Conservation (phyloP, 1,140 invertebrate genomes). For the Goniozus legneri region DNA sequence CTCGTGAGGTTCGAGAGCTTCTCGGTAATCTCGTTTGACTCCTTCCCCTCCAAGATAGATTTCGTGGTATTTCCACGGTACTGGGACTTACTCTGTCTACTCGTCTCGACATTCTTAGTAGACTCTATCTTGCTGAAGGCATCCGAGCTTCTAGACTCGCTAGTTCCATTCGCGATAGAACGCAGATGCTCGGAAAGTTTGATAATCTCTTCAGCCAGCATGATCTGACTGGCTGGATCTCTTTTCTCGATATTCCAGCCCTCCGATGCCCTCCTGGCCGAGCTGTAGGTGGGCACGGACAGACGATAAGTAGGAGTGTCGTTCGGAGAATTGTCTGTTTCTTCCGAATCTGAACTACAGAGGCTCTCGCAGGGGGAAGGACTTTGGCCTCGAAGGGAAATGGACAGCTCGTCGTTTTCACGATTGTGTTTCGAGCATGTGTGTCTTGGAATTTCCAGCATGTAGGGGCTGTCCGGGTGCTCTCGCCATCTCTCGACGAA, state of each 20-base stretch:
- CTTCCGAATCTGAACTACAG: constrained; percentile 56
- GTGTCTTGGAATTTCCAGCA: constrained; percentile 60
- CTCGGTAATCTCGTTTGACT: constrained; percentile 56
- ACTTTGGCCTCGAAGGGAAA: constrained; percentile 62
- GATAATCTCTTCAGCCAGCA: constrained; percentile 71
- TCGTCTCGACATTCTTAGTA: background rate
- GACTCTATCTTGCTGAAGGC: background rate
- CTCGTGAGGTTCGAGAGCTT: constrained; percentile 68
- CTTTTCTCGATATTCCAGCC: constrained; percentile 49
- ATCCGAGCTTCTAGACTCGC: constrained; percentile 1
- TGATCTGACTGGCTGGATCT: constrained; percentile 44
- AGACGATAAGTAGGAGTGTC: constrained; percentile 25
- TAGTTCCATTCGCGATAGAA: constrained; percentile 33
- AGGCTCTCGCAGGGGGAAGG: constrained; percentile 73
- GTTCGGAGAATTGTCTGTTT: constrained; percentile 24
- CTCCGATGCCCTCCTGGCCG: constrained; percentile 71
- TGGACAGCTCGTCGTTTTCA: constrained; percentile 21
- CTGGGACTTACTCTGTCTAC: background rate
- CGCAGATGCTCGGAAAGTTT: constrained; percentile 58
- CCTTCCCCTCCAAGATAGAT: background rate
- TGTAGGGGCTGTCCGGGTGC: constrained; percentile 78
- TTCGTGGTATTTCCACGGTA: background rate
- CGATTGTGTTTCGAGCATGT: constrained; percentile 13
- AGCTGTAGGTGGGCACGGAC: constrained; percentile 22
- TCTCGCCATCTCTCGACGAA: constrained; percentile 87